Base-by-base conservation (phyloP, 2,888 invertebrate genomes). In the Sturmia bella region DNA sequence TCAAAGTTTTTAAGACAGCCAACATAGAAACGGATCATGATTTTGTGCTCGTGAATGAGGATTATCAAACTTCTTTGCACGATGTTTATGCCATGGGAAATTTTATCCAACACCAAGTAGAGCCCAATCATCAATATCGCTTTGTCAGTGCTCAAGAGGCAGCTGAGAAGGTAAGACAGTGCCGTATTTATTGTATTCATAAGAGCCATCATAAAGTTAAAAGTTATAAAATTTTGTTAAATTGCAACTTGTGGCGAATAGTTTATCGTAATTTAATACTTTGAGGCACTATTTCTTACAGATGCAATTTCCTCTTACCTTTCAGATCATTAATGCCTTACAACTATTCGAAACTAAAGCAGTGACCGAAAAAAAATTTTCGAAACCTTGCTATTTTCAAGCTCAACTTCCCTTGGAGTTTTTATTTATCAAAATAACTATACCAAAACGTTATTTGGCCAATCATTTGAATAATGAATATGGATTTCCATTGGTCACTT, bases 51-150 rank as follows among this genome's bases (percentile, higher is more conserved):
- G 85, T 89, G 3, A 74, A 87, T 78, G 79, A 84, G 1, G 57
- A 80, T 0, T 89, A 83, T 70, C 37, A 84, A 17, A 89, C 89
- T 0, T 86, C 83, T 19, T 86, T 87, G 66, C 74, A 74, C 0
- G 32, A 76, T 27, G 86, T 89, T 15, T 88, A 83, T 81, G 89
- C 89, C 4, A 81, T 85, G 17, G 89, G 89, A 13, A 85, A 83
- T 9, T 81, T 85, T 61, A 81, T 86, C 0, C 1, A 39, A 4
- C 76, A 85, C 3, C 0, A 3, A 0, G 56, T 19, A 0, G 15
- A 79, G 0, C 82, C 84, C 1, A 88, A 86, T 56, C 85, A 86
- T 64, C 89, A 89, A 59, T 86, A 86, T 54, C 75, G 15, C 0
- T 39, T 83, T 27, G 85, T 85, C 3, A 85, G 74, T 57, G 79